A percentile compares a stretch with the other conserved stretches of the same genome.
Evolutionary conservation across 2,113 vertebrate genomes (phyloP).

Genomic region (Phaetusa simplex): DNA sequence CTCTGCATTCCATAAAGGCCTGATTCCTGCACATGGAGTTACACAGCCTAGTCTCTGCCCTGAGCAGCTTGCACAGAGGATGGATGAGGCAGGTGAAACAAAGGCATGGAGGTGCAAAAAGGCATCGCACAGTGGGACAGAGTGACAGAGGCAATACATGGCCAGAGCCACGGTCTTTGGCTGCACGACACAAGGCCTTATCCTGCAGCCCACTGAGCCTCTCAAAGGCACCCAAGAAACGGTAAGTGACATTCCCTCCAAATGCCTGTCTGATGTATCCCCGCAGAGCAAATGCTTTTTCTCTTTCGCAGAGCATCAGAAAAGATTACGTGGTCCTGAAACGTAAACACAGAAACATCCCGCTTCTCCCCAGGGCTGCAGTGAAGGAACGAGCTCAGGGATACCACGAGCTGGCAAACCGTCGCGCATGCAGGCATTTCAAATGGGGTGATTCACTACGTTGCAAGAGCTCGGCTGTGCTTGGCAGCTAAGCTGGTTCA

Average conservation of each 20-base stretch:
- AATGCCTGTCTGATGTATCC: not conserved
- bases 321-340: not conserved
- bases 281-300: not conserved
- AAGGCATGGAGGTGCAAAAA: not conserved
- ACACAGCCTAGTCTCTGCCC: not conserved
- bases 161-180: not conserved
- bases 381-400: fast-evolving
- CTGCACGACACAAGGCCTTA: not conserved
- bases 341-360: not conserved
- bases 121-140: not conserved
- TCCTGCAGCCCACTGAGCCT: fast-evolving
- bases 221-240: not conserved
- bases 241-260: not conserved
- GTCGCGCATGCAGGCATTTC: fast-evolving
- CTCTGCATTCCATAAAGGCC: not conserved
- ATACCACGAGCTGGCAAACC: not conserved
- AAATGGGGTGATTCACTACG: not conserved
- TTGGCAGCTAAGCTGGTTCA: not conserved
- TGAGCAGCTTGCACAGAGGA: not conserved
- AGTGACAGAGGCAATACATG: fast-evolving
- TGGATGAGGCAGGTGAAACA: not conserved
- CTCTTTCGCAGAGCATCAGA: not conserved
- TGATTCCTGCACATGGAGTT: not conserved
- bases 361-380: fast-evolving
- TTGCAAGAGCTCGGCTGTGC: not conserved